Evolutionary conservation across 1,140 invertebrate species (phyloP), one percentile per base, ranked within the genome.

Genomic region (Oppia nitens): DNA sequence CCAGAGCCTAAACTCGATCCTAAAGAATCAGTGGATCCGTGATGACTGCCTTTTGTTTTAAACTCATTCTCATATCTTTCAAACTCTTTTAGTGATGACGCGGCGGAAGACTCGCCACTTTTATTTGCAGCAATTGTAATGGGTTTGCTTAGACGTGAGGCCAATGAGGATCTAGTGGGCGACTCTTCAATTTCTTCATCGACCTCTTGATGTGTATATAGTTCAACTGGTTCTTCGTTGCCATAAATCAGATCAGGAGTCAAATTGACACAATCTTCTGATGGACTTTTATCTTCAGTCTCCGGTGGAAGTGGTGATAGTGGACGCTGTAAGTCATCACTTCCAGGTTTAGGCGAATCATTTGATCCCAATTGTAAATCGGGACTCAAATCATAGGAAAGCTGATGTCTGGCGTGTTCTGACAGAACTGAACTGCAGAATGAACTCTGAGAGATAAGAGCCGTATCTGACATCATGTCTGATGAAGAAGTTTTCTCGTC

Each of bases 81-180:
- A 67, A 75, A 75, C 65, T 75, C 74, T 45, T 71, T 64, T 17
- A 75, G 61, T 23, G 73, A 74, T 49, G 73, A 72, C 12, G 48
- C 50, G 26, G 73, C 66, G 20, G 73, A 74, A 14, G 69, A 63
- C 14, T 28, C 20, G 24, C 21, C 25, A 29, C 2, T 23, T 14
- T 2, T 51, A 17, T 11, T 12, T 21, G 12, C 12, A 51, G 20
- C 14, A 29, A 58, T 24, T n/a, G 29, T 14, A 54, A 53, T 59
- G 2, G 58, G 50, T 27, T 53, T 59, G 12, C 20, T 47, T 53
- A 21, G 69, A 66, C 51, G 87, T 84, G 69, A 83, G 86, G 65
- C 83, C 82, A 62, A 82, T 78, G 2, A 83, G 80, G 0, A 84
- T 82, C 6, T 87, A 70, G 48, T 84, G 78, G 70, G 90, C 86